Evolutionary conservation across 2,888 invertebrate genomes (phyloP).

Genomic region (Micoletzkya japonica): DNA sequence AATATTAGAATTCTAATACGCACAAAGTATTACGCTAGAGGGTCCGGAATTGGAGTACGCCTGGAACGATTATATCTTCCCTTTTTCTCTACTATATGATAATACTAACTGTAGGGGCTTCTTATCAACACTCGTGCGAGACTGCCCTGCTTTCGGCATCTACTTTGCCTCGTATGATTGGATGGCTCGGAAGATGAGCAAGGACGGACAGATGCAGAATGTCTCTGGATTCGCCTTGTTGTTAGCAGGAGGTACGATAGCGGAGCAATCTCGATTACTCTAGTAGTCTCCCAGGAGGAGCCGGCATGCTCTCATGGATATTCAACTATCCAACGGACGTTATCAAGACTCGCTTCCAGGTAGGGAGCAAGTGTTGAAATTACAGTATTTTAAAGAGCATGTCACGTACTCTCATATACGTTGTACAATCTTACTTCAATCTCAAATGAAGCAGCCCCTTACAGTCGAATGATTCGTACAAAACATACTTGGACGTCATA

Average conservation of each 20-base stretch:
- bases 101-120: too few species aligned
- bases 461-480: conserved; percentile 67
- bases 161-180: conserved; percentile 85
- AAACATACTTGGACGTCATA: conserved; percentile 77
- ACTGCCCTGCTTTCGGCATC: conserved; percentile 81
- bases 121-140: conserved; percentile 69
- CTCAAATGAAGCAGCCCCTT: neutral
- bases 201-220: conserved; percentile 50
- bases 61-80: too few species aligned
- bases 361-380: conserved; percentile 30
- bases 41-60: too few species aligned
- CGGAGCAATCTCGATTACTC: neutral
- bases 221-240: conserved; percentile 75
- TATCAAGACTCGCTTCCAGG: conserved; percentile 84
- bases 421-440: neutral
- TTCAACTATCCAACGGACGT: conserved; percentile 86
- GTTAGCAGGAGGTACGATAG: conserved; percentile 74
- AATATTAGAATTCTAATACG: too few species aligned
- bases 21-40: too few species aligned
- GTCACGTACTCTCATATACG: too few species aligned
- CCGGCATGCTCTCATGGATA: conserved; percentile 85
- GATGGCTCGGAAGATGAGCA: conserved; percentile 58
- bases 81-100: too few species aligned
- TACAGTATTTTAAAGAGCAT: neutral
- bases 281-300: conserved; percentile 68